Conservation (phyloP, 2,888 invertebrate genomes). For the Acholoe squamosa region DNA sequence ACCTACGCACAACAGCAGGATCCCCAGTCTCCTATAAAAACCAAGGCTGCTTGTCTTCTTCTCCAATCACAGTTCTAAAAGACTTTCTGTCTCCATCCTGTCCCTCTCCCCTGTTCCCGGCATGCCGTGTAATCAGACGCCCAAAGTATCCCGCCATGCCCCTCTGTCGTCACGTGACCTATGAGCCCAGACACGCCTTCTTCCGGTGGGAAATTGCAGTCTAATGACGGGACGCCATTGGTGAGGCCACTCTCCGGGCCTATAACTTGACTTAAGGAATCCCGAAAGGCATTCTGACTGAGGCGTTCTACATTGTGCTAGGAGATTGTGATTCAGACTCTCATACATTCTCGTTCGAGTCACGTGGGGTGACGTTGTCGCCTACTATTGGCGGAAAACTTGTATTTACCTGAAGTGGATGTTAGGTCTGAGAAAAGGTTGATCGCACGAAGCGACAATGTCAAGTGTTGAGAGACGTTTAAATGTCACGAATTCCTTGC, state of each 20-base stretch:
- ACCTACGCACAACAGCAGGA: too few species aligned
- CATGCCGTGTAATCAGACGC: conserved; percentile 26
- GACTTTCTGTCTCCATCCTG: conserved; percentile 20
- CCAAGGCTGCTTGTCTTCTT: neutral
- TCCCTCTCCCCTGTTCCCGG: neutral
- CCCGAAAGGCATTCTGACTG: too few species aligned
- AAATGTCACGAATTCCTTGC: too few species aligned
- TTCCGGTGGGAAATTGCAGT: conserved; percentile 4
- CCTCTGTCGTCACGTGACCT: conserved; percentile 1
- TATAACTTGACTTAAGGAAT: neutral
- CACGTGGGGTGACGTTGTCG: neutral
- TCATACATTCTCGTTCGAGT: neutral
- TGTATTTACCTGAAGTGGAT: neutral
- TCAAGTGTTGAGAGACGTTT: too few species aligned
- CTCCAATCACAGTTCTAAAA: conserved; percentile 1
- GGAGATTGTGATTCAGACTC: conserved; percentile 2
- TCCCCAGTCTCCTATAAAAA: too few species aligned
- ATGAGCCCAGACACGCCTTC: neutral
- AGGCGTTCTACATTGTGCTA: neutral
- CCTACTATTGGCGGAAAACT: neutral
- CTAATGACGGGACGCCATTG: conserved; percentile 1
- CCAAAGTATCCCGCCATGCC: neutral
- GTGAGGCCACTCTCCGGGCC: neutral
- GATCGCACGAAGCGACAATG: too few species aligned
- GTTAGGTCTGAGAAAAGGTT: neutral